These are phyloP conservation scores for Camponotus fellah DNA, from an alignment of 2,888 invertebrate species.

Conservation along the genomic window DNA sequence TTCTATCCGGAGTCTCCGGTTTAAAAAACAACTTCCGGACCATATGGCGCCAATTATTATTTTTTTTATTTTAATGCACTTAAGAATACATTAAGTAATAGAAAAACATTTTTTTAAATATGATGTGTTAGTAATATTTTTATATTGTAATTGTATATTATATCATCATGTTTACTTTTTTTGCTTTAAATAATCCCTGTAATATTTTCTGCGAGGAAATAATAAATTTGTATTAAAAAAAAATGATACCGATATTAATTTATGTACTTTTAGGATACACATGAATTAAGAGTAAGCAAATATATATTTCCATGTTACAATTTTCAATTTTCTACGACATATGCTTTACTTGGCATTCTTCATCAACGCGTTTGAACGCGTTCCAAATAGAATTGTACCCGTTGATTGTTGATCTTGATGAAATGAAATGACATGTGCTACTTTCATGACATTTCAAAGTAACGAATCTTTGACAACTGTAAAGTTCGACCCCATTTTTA, in stretches of 20 bases:
- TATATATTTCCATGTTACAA: constrained; percentile 17
- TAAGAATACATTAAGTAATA: background rate
- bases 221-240: background rate
- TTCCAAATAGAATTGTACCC: constrained; percentile 80
- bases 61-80: background rate
- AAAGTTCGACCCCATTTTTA: no score
- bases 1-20: background rate
- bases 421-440: constrained; percentile 56
- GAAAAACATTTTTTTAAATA: background rate
- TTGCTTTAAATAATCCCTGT: background rate
- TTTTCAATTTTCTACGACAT: constrained; percentile 41
- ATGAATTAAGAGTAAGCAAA: constrained; percentile 3
- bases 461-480: constrained; percentile 27
- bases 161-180: background rate
- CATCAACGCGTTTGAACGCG: constrained; percentile 80
- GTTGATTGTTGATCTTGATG: constrained; percentile 42
- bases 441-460: constrained; percentile 43
- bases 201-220: background rate
- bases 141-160: background rate
- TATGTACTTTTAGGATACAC: constrained; percentile 14
- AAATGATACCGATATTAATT: background rate
- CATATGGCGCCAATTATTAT: background rate
- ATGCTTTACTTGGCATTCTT: constrained; percentile 75
- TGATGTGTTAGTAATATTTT: background rate
- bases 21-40: background rate